A percentile compares a stretch with the other conserved stretches of the same genome.
Conservation (phyloP, 2,888 invertebrate species). For the Pheosia tremula region DNA sequence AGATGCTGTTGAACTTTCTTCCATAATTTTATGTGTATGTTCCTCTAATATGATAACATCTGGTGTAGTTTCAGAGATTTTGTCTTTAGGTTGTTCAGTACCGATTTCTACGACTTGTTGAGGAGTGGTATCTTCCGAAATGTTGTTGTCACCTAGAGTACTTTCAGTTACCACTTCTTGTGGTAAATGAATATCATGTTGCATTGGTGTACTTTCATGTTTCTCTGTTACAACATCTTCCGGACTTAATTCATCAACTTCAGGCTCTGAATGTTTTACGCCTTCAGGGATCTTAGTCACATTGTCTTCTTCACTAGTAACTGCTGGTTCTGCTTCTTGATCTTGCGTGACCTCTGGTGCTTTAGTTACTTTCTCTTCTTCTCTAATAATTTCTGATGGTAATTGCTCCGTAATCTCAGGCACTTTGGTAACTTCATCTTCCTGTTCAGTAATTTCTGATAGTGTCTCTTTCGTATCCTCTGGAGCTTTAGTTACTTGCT, state of each 20-base stretch:
- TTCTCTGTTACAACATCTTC: constrained; percentile 19
- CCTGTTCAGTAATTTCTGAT: neutral
- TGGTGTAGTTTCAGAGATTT: constrained; percentile 52
- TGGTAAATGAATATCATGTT: constrained; percentile 5
- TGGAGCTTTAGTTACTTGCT: constrained; percentile 1
- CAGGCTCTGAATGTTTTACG: neutral
- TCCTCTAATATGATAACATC: constrained; percentile 65
- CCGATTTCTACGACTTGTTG: constrained; percentile 12
- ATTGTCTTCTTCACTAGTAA: constrained; percentile 8
- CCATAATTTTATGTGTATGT: constrained; percentile 51
- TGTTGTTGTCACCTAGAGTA: constrained; percentile 1
- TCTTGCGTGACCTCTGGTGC: constrained; percentile 8
- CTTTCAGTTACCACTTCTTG: constrained; percentile 8
- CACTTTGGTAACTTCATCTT: neutral
- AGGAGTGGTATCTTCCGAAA: constrained; percentile 10
- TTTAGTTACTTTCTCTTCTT: constrained; percentile 10
- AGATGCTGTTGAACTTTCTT: constrained; percentile 19
- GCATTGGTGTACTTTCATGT: constrained; percentile 17
- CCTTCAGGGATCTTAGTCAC: constrained; percentile 3
- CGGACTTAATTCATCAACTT: neutral
- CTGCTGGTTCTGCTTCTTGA: constrained; percentile 4
- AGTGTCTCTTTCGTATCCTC: neutral
- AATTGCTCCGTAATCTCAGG: constrained; percentile 10
- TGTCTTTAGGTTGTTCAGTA: constrained; percentile 29
- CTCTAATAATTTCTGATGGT: constrained; percentile 3